A percentile compares a stretch with the other conserved stretches of the same genome.
These are phyloP conservation scores for Cinclus cinclus DNA, from an alignment of 2,113 vertebrate species.

Conservation along the genomic window DNA sequence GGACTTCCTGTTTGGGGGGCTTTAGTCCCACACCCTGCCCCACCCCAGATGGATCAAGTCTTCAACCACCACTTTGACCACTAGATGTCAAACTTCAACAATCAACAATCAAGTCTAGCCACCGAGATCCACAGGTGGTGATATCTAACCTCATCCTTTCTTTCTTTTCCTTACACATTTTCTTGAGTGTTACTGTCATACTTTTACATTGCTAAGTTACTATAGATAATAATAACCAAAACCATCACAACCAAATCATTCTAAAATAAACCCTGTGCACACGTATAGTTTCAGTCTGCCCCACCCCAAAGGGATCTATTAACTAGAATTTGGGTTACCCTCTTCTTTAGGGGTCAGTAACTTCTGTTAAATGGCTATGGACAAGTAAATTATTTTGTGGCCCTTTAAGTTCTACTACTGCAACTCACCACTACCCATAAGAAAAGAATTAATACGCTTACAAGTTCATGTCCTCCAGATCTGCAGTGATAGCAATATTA, in stretches of 20 bases:
- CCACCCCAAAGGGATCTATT: fast-evolving
- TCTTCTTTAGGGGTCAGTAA: neutral
- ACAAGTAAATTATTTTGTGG: neutral
- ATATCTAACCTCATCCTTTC: neutral
- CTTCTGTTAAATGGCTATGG: neutral
- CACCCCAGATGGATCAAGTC: neutral
- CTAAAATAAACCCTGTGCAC: neutral
- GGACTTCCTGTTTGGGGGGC: neutral
- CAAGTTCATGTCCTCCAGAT: neutral
- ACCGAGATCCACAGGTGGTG: fast-evolving
- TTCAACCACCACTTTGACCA: neutral
- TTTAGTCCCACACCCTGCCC: neutral
- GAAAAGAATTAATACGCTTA: neutral
- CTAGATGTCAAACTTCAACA: neutral
- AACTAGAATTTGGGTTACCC: fast-evolving
- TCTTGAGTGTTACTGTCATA: neutral
- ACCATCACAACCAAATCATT: neutral
- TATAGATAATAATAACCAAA: neutral
- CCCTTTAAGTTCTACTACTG: neutral
- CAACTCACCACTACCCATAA: neutral
- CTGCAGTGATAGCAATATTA: neutral
- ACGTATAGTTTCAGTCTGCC: neutral
- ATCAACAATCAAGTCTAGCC: neutral
- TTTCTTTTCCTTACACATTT: neutral
- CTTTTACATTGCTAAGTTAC: neutral